These are phyloP conservation scores for Andricus quercusramuli DNA, from an alignment of 2,888 invertebrate genomes.

Conservation along the genomic window DNA sequence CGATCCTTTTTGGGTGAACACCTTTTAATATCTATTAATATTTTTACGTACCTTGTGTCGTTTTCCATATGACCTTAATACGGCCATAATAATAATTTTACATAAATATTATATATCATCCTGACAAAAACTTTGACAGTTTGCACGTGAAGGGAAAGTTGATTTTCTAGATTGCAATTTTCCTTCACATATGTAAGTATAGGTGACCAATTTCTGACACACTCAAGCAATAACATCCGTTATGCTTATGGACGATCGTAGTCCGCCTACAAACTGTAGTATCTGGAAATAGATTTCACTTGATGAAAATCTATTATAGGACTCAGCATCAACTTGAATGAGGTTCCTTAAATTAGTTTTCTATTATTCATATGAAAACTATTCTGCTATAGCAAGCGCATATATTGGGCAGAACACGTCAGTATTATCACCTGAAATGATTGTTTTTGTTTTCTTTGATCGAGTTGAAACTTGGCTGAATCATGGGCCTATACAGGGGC, in stretches of 20 bases:
- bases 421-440: no score
- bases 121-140: background rate
- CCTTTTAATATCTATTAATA: accelerated
- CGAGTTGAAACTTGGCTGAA: no score
- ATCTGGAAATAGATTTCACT: background rate
- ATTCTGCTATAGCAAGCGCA: background rate
- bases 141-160: background rate
- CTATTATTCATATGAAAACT: background rate
- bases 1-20: accelerated
- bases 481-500: no score
- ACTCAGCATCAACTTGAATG: background rate
- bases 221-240: background rate
- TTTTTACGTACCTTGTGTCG: no score
- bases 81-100: no score
- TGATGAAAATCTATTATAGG: background rate
- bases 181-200: background rate
- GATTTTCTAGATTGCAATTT: background rate
- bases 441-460: no score
- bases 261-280: background rate
- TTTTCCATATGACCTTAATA: no score
- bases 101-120: background rate
- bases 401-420: background rate
- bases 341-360: background rate
- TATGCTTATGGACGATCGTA: background rate
- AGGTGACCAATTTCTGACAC: background rate